A percentile compares a stretch with the other conserved stretches of the same genome.
Conservation (phyloP, 2,888 invertebrate species). For the Uloborus plumipes region DNA sequence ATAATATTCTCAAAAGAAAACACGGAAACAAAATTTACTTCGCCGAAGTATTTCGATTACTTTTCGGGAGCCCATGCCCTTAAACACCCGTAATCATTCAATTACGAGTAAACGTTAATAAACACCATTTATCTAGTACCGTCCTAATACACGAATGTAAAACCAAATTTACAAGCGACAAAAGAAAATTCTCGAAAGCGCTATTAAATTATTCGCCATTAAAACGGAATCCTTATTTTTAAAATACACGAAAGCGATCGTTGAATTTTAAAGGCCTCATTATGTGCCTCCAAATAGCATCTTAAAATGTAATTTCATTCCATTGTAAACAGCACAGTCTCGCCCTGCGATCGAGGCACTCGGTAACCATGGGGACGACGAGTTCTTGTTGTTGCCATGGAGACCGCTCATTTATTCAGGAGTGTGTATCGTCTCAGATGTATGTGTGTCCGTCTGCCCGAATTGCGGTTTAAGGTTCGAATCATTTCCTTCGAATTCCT, state of each 20-base stretch:
- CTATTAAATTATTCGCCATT: slow-evolving; percentile 47
- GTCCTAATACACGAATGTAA: too few relatives aligned
- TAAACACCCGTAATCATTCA: too few relatives aligned
- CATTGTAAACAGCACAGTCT: slow-evolving; percentile 49
- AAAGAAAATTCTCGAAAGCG: slow-evolving; percentile 4
- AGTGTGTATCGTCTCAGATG: slow-evolving; percentile 39
- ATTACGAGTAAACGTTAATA: too few relatives aligned
- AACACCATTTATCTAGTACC: too few relatives aligned
- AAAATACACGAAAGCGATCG: slow-evolving; percentile 23
- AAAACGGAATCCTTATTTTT: slow-evolving; percentile 30
- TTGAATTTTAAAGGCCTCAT: slow-evolving; percentile 58
- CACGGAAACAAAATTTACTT: too few relatives aligned
- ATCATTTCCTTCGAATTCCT: too few relatives aligned
- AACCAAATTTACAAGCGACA: too few relatives aligned
- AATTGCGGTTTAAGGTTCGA: slow-evolving; percentile 29
- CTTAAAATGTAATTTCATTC: slow-evolving; percentile 61
- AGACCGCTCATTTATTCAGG: slow-evolving; percentile 56
- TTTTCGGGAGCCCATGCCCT: too few relatives aligned
- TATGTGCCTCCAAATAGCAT: slow-evolving; percentile 52
- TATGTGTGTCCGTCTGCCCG: slow-evolving; percentile 26
- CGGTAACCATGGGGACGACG: slow-evolving; percentile 40
- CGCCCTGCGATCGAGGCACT: slow-evolving; percentile 30
- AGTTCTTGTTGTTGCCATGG: slow-evolving; percentile 21
- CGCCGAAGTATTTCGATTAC: too few relatives aligned
- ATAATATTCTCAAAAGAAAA: too few relatives aligned